Percentiles rank a stretch among this genome's conserved stretches.
Evolutionary conservation across 1,140 invertebrate species (phyloP).

Genomic region (Cardiocondyla obscurior): DNA sequence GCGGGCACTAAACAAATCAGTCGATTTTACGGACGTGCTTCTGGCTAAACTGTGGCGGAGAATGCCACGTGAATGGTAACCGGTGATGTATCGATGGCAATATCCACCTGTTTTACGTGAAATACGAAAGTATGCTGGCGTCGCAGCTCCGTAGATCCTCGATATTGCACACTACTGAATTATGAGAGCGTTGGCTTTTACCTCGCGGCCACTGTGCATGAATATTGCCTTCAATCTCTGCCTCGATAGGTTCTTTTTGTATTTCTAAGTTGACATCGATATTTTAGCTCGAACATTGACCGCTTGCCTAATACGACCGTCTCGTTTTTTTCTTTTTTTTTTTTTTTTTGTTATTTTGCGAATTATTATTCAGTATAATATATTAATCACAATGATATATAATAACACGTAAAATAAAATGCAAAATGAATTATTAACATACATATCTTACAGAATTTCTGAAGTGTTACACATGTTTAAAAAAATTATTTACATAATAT

Average conservation of each 20-base stretch:
- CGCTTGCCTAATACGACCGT: background rate
- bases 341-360: too few species aligned
- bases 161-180: conserved; percentile 62
- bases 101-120: conserved; percentile 66
- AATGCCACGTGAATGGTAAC: background rate
- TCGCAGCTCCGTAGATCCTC: conserved; percentile 38
- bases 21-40: conserved; percentile 28
- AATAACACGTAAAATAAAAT: background rate
- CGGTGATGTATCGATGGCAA: conserved; percentile 62
- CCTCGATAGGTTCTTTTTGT: conserved; percentile 29
- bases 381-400: background rate
- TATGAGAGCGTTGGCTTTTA: conserved; percentile 57
- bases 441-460: background rate
- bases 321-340: conserved; percentile 8
- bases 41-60: background rate
- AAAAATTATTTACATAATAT: background rate
- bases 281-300: conserved; percentile 19
- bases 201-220: conserved; percentile 11
- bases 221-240: conserved; percentile 34
- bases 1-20: conserved; percentile 10
- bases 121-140: conserved; percentile 62
- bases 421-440: background rate
- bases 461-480: background rate
- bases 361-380: background rate
- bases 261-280: conserved; percentile 22